Base-by-base conservation (phyloP, 2,113 vertebrate species). In the Corythoichthys intestinalis region DNA sequence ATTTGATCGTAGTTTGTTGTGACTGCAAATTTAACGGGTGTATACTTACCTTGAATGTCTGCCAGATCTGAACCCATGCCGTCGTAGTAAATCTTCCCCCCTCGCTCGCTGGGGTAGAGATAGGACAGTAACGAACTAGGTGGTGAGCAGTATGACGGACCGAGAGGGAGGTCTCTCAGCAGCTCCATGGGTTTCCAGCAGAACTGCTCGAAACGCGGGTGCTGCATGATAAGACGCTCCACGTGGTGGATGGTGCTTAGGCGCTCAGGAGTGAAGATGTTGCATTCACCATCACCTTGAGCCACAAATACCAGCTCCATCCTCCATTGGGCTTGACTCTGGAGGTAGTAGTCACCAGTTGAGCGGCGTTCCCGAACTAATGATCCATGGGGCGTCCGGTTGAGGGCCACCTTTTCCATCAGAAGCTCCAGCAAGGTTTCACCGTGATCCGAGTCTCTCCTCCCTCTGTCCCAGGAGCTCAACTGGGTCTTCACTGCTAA, bases 171-270 rank as follows among this genome's bases (percentile, higher is more conserved):
- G 78, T 98, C 96, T 71, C 95, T 93, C 84, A 98, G 72, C 63
- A 95, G 92, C 76, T 99, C 96, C 0, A 95, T 86, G 4, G 97
- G 97, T 83, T 98, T 98, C 97, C 97, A 99, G 85, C 97, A 99
- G 88, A 99, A 99, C 82, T 97, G 94, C 17, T 93, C 87, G 82
- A 98, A 99, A 76, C 92, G 94, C 0, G 96, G 94, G 41, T 98
- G 96, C 81, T 96, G 94, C 95, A 98, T 96, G 86, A 99, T 93
- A 77, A 95, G 93, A 12, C 87, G 93, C 84, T 99, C 97, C 0
- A 98, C 94, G 15, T 91, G 90, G 0, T 98, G 97, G 87, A 99
- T 94, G 0, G 96, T 97, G 64, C 93, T 82, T 70, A 99, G 90
- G 8, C 97, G 93, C 73, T 98, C 96, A 0, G 94, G 93, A n/a